Base-by-base conservation (phyloP, 2,113 vertebrate species). In the Myiagra hebetior region DNA sequence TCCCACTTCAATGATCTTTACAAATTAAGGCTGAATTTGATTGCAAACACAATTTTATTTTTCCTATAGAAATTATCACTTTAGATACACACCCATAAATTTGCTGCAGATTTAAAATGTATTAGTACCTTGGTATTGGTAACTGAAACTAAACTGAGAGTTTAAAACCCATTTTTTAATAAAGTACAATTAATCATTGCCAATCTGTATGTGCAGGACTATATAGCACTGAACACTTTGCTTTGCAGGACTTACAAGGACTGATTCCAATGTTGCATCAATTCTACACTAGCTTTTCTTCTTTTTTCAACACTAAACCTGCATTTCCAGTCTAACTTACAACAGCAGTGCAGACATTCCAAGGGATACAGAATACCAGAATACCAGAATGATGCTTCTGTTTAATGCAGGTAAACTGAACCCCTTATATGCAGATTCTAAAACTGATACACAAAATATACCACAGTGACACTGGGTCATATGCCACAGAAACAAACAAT, bases 341-440 rank as follows among this genome's bases (percentile, higher is more conserved):
- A 42, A 53, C 16, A 68, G 63, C 62, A 86, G 68, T 4, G 70
- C 92, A 89, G 89, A 62, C 87, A 81, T 87, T 63, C 97, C 72
- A 70, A 31, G 26, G 30, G 87, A 97, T 46, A 95, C 92, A 83
- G 12, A 95, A 96, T 15, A 96, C 59, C 92, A 83, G 12, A 95
- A 96, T 15, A 96, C 59, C 77, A 95, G 93, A 92, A 95, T 17
- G 56, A 96, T 49, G 55, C 42, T 94, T 95, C 96, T 93, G 94
- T 96, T 97, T 64, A 67, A 23, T 74, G 94, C 97, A 97, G 94
- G 39, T 50, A 70, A 70, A 83, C 95, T 5, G 75, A 91, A 91
- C 63, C 87, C 87, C 94, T 93, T 72, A 78, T 69, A 82, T n/a
- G 73, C 91, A 87, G 94, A 93, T 64, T 84, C 92, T 85, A 62